Evolutionary conservation across 30 jellyfish, hydroid and myxozoan genomes (phyloP), one percentile per base, ranked within the genome.

Genomic region (Hydractinia echinata): DNA sequence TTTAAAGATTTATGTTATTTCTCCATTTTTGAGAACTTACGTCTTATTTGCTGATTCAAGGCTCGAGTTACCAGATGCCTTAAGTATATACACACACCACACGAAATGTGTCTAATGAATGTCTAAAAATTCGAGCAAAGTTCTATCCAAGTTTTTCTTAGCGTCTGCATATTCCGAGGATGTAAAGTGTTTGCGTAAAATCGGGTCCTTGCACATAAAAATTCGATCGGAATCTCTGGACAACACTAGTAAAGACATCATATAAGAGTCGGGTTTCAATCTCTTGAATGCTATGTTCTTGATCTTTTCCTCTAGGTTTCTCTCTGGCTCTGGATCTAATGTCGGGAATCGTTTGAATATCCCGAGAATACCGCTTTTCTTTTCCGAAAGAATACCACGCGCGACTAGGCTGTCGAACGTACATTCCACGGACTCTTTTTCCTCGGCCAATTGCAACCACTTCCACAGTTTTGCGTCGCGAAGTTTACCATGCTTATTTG

Each of bases 161-260:
- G 96, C 87, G 30, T 79, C 91, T 15, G 81, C 77, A 79, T 94
- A 94, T 61, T 94, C 96, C 18, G 70, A 79, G 16, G 79, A 52
- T 16, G 87, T 67, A 82, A 94, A 94, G 53, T 94, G 92, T 76
- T 94, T 94, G 84, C 95, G 81, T 62, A 94, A 74, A 54, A 94
- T 94, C 16, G 99, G 99, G 55, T 94, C 99, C 14, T 96, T 80
- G 49, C 87, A 84, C 84, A 94, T 83, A 81, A 94, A 94, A 16
- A 94, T 85, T 76, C 93, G 90, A 77, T 94, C 99, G 6, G 97
- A 94, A 70, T 94, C 99, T 8, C 99, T 85, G 58, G 96, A 81
- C 16, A 94, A 49, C 13, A 95, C 93, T 53, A 94, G 70, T 61
- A 94, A 76, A n/a, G 97, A 95, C 15, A 94, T 48, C 66, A 94